Evolutionary conservation across 2,113 vertebrate genomes (phyloP), one percentile per base, ranked within the genome.

Genomic region (Neopipo cinnamomea): DNA sequence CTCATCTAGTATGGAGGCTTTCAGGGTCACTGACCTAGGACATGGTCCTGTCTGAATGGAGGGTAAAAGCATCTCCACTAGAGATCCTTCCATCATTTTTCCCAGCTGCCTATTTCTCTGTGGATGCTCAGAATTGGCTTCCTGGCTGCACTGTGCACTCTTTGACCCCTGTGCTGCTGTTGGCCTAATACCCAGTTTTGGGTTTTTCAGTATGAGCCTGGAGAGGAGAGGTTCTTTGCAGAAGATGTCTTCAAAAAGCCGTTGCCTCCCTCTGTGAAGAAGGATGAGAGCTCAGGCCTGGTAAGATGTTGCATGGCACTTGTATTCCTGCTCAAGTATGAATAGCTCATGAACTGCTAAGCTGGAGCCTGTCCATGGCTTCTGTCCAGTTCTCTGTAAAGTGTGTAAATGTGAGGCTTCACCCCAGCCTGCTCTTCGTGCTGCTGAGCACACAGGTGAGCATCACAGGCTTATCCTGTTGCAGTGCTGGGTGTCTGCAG

Each of bases 161-260:
- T 37, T 25, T 70, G 63, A 46, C 41, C 22, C 52, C 55, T 83
- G 30, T 67, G 50, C 42, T 85, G 30, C 37, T n/a, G 12, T 3
- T 61, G 52, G 24, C 27, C 80, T 96, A 62, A 96, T 79, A 41
- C 27, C 28, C 4, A 4, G 4, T 81, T 44, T 85, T 70, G 78
- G 11, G 7, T 65, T 96, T 98, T 98, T 97, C 97, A 98, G 97
- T 98, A 97, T 85, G 97, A 97, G 33, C 35, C 94, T 78, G 95
- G 49, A 91, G 97, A 98, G 67, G 98, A 95, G 82, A 97, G 96
- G 35, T 71, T 91, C 23, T 90, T 98, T 61, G 93, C 95, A 82
- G 99, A 99, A 62, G 99, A 99, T 7, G 98, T 99, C 68, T 99
- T 99, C 97, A 99, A 99, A 98, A 99, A 99, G 95, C 99, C 99